Conservation (phyloP, 2,113 vertebrate genomes). For the Muntiacus reevesi region DNA sequence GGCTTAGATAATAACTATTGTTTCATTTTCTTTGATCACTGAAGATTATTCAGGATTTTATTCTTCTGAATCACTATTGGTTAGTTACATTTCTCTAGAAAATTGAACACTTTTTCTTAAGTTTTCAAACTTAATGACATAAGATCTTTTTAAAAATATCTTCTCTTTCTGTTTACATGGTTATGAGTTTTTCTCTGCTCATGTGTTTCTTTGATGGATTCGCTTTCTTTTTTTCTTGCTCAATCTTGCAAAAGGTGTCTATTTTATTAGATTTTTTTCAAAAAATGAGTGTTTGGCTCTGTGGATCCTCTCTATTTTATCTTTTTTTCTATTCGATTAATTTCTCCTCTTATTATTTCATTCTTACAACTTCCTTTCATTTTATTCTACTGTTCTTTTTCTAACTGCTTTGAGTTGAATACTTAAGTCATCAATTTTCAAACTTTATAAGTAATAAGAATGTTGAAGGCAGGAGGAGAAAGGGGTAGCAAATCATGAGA, state of each 20-base stretch:
- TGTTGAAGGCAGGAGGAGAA: not conserved
- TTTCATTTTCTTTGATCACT: not conserved
- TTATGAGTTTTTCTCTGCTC: not conserved
- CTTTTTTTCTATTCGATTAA: not conserved
- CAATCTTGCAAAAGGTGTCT: not conserved
- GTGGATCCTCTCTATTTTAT: not conserved
- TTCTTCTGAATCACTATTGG: not conserved
- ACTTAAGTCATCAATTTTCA: not conserved
- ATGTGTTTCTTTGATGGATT: not conserved
- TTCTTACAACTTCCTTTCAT: not conserved
- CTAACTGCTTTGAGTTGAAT: not conserved
- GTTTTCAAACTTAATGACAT: not conserved
- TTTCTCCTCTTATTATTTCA: not conserved
- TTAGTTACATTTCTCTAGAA: not conserved
- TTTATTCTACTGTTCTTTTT: not conserved
- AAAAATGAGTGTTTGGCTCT: not conserved
- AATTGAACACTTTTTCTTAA: not conserved
- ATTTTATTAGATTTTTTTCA: slow-evolving; percentile 15
- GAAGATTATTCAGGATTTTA: not conserved
- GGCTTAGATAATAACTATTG: not conserved
- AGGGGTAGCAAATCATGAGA: not conserved
- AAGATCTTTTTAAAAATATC: not conserved
- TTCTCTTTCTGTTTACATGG: not conserved
- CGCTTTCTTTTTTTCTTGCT: not conserved
- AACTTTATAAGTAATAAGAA: not conserved